Base-by-base conservation (phyloP, 2,797 vertebrate species). In the Myoxocephalus aenaeus region DNA sequence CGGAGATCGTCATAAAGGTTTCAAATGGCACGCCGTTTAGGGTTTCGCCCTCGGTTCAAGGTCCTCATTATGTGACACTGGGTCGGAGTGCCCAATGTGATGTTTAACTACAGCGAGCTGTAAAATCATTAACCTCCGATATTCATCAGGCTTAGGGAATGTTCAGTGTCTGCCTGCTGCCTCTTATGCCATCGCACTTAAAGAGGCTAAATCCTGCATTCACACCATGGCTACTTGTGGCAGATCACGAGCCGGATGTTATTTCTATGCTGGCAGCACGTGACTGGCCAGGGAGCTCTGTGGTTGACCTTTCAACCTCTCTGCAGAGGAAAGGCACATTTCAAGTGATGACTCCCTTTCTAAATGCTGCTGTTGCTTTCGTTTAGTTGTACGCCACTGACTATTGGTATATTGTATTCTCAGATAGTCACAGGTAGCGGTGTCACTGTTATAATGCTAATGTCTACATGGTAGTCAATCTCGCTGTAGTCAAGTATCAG, bases 51-150 rank as follows among this genome's bases (percentile, higher is more conserved):
- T 76, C 44, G 4, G 87, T 64, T 70, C 87, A 90, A 92, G 80
- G 89, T 89, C 79, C 75, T 71, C 12, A 5, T 80, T 58, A 65
- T 77, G 77, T 71, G 53, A 67, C 58, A 65, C 54, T 17, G 34
- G 38, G 42, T 12, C 51, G 25, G 53, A 73, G 54, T 51, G 50
- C 57, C 68, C 69, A 65, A 83, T 44, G 36, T 74, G 77, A 75
- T 90, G 85, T 89, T 86, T 89, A 81, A 88, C 84, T 61, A 61
- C 63, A 70, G 27, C 2, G 1, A 75, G 89, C 84, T 72, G 77
- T 91, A 90, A 91, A 93, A 77, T 78, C 81, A 86, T 92, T 90
- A 91, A 92, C 90, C 89, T 90, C 86, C 84, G 83, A 78, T 87
- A 71, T 74, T 70, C 9, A 38, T 20, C 82, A 40, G 58, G 79